Base-by-base conservation (phyloP, 2,888 invertebrate species). In the Plebejus argus region DNA sequence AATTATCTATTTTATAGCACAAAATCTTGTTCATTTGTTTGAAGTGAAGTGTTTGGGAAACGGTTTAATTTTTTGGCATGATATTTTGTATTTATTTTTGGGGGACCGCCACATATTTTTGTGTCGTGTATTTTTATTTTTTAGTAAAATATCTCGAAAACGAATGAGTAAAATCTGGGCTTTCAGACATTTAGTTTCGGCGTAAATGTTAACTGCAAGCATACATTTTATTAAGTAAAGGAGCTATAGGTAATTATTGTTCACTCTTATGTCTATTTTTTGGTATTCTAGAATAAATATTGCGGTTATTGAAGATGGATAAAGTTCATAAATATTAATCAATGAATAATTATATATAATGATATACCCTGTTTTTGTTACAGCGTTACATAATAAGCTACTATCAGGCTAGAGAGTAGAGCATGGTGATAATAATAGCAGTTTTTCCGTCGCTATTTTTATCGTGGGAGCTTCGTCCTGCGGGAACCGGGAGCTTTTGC, bases 401-500 rank as follows among this genome's bases (percentile, higher is more conserved):
- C 20, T 74, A 28, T 49, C 20, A 74, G 49, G 45, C 72, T 45
- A 20, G 39, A 45, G 74, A 28, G 7, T 20, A 28, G n/a, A n/a
- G n/a, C n/a, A n/a, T n/a, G n/a, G 53, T 72, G 45, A 18, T 49
- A 74, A 74, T 45, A 74, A 74, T 53, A 49, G 74, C 74, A 53
- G 28, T 74, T 74, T 74, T 74, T 74, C 74, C 18, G 28, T 28
- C 28, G 28, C 53, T 74, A 74, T 74, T 74, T 74, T 53, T 74
- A 74, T 53, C 53, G 74, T 49, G 74, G 53, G 74, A 74, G 74
- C 66, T 66, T n/a, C 71, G n/a, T 35, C 72, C 74, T 23, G 74
- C 56, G 71, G 56, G 76, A 70, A 76, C 53, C 71, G 61, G 61
- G 61, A 76, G 79, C 78, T 53, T 53, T 53, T 53, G 53, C 53